phyloP scores from a whole-genome alignment of 2,797 vertebrate genomes.

The Bovichtus variegatus region DNA sequence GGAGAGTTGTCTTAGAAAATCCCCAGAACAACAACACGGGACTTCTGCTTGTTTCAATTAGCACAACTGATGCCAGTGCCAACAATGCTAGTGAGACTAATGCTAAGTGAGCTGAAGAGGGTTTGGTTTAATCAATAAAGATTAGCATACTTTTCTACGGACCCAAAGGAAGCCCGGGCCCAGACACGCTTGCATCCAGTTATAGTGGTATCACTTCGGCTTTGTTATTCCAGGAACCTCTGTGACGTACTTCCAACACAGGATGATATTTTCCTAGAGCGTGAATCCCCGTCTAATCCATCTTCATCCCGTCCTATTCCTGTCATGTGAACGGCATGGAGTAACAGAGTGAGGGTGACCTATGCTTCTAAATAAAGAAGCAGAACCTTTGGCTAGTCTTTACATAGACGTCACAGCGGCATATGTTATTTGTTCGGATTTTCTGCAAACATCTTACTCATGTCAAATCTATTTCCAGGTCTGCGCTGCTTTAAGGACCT shows the following conservation, averaged over 20 bases:
- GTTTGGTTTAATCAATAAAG: constrained; percentile 50
- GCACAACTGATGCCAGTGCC: constrained; percentile 10
- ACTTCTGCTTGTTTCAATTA: constrained; percentile 30
- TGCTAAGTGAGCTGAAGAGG: constrained; percentile 31
- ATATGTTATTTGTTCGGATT: constrained; percentile 27
- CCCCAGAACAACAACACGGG: constrained; percentile 30
- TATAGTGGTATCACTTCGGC: background rate
- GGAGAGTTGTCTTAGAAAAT: constrained; percentile 27
- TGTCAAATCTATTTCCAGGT: constrained; percentile 18
- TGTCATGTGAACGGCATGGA: constrained; percentile 29
- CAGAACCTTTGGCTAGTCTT: constrained; percentile 20
- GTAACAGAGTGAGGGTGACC: constrained; percentile 28
- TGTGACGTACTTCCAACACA: background rate
- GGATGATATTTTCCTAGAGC: constrained; percentile 37
- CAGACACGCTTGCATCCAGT: background rate
- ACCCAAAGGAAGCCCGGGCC: background rate
- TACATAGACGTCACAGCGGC: background rate
- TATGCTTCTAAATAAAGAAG: constrained; percentile 56
- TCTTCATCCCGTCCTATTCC: constrained; percentile 56
- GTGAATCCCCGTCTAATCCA: constrained; percentile 58
- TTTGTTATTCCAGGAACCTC: constrained; percentile 29
- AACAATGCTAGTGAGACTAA: constrained; percentile 26
- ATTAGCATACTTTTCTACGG: constrained; percentile 43
- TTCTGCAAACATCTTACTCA: constrained; percentile 23
- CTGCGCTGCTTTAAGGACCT: background rate